Conservation (phyloP, 2,113 vertebrate species). For the Antechinus stuartii region DNA sequence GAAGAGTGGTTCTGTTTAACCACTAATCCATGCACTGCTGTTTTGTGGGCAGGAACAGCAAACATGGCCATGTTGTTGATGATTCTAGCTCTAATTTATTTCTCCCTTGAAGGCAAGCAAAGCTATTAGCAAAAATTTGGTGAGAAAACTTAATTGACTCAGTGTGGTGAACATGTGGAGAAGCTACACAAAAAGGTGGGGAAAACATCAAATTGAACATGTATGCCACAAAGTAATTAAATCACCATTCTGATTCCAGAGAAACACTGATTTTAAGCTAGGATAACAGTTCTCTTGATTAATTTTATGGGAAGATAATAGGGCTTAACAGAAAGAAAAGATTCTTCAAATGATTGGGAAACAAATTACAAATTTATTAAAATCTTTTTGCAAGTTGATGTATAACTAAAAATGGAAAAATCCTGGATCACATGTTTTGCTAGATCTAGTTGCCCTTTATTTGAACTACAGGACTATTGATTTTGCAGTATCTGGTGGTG, state of each 20-base stretch:
- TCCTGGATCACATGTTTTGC: not conserved
- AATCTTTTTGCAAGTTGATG: not conserved
- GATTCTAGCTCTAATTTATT: not conserved
- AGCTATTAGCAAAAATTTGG: not conserved
- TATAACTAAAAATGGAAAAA: not conserved
- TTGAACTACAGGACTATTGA: not conserved
- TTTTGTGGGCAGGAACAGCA: constrained; percentile 8
- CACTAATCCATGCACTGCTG: constrained; percentile 21
- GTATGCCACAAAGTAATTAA: not conserved
- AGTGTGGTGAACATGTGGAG: not conserved
- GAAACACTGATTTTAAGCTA: constrained; percentile 32
- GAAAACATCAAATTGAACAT: not conserved
- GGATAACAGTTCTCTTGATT: constrained; percentile 54
- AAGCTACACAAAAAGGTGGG: not conserved
- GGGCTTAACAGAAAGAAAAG: constrained; percentile 39
- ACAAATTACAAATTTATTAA: constrained; percentile 29
- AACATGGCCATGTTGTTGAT: not conserved
- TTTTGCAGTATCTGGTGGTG: not conserved
- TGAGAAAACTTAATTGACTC: not conserved
- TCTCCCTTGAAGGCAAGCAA: no score
- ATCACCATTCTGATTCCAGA: constrained; percentile 26
- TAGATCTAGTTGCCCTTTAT: not conserved
- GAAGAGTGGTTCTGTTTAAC: constrained; percentile 21
- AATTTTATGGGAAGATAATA: constrained; percentile 41
- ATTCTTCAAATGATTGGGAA: constrained; percentile 39